Base-by-base conservation (phyloP, 2,113 vertebrate species). In the Apistogramma diplotaenia region DNA sequence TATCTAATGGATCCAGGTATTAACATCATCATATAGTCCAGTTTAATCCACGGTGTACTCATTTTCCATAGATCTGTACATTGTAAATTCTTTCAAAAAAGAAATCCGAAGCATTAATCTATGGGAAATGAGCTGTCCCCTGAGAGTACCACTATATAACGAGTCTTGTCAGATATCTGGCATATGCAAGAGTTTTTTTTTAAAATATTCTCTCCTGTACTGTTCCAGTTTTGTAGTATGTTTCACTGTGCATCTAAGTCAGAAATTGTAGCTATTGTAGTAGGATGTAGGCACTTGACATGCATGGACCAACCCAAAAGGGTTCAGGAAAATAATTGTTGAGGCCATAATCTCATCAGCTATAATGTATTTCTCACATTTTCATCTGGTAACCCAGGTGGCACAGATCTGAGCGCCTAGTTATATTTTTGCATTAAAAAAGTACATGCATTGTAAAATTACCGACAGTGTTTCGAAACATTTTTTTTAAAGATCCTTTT, bases 1-100 rank as follows among this genome's bases (percentile, higher is more conserved):
- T 99, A 59, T 96, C 97, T 1, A 99, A 99, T 91, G 94, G 96
- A 0, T 95, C 96, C 0, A 92, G 92, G 93, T 94, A 88, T 43
- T 21, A 15, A 11, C 0, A 53, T 18, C 18, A n/a, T 43, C 13
- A 19, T 21, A 19, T 43, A 7, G 4, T 67, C 11, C 15, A 37
- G 2, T 55, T 57, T 58, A 13, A 77, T 29, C 4, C 35, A 57
- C 23, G 27, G 5, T 25, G 29, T 3, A 37, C 3, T 35, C 8
- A 0, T 37, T 73, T 58, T 76, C n/a, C 49, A n/a, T 4, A 15
- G 18, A 19, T 1, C 18, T 27, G 46, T 43, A 54, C 6, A 60
- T 72, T 74, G 4, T 31, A 35, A 8, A 61, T 2, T 59, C 23
- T 73, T 13, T 75, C 7, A 59, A 67, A 70, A 82, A 33, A 61